These are phyloP conservation scores for Agrochola litura DNA, from an alignment of 2,888 invertebrate genomes.

Conservation along the genomic window DNA sequence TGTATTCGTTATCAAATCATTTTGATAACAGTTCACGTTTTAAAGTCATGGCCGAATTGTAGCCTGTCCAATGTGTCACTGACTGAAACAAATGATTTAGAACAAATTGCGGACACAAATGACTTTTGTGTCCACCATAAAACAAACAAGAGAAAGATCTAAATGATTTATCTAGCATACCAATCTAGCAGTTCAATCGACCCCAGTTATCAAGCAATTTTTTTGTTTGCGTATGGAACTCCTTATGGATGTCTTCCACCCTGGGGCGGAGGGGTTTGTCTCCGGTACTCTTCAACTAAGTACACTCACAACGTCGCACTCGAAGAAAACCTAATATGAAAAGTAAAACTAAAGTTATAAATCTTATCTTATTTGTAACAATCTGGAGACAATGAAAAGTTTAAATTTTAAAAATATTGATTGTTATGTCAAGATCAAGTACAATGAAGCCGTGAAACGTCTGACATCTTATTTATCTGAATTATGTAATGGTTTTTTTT, in stretches of 20 bases:
- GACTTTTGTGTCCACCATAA: neutral
- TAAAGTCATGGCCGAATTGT: constrained; percentile 71
- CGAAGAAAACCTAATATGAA: neutral
- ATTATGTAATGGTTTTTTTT: constrained; percentile 13
- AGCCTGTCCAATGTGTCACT: constrained; percentile 3
- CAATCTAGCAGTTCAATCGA: neutral
- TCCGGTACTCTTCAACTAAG: neutral
- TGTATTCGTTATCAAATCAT: constrained; percentile 62
- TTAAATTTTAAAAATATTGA: neutral
- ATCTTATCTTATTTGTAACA: neutral
- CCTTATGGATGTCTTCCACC: too few species aligned
- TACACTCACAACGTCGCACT: neutral
- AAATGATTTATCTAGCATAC: neutral
- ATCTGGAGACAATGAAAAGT: neutral
- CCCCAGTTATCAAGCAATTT: neutral
- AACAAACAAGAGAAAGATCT: neutral
- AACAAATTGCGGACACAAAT: neutral
- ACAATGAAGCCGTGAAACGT: neutral
- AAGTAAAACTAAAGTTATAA: neutral
- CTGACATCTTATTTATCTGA: neutral
- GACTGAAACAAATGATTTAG: neutral
- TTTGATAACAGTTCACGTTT: constrained; percentile 68
- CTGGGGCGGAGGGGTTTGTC: neutral
- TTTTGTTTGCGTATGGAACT: neutral
- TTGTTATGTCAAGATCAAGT: neutral